A percentile compares a stretch with the other conserved stretches of the same genome.
Conservation (phyloP, 92 coral and sea anemone genomes). For the Palythoa heliodiscus region DNA sequence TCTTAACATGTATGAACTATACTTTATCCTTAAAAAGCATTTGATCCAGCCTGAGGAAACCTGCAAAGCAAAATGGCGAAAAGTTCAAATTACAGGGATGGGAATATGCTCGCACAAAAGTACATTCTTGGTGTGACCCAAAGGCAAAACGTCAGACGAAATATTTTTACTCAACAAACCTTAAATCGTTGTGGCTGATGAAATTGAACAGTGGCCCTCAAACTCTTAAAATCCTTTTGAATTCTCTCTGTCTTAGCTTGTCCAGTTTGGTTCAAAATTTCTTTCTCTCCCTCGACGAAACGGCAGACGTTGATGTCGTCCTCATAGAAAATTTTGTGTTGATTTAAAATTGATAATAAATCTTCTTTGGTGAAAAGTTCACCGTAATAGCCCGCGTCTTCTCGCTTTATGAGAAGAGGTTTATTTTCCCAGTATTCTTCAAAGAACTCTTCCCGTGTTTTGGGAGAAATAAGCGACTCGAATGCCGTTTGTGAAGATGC, state of each 20-base stretch:
- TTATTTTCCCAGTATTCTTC: conserved; percentile 89
- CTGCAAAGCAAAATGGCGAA: too few species aligned
- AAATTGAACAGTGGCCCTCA: conserved; percentile 76
- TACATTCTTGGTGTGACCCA: too few species aligned
- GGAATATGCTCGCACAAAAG: too few species aligned
- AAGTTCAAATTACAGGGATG: too few species aligned
- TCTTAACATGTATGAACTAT: too few species aligned
- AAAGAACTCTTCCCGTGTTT: conserved; percentile 69
- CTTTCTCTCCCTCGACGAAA: conserved; percentile 79
- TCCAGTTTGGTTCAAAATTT: conserved; percentile 59
- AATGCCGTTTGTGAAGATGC: conserved; percentile 64
- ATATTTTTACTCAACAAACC: conserved; percentile 48
- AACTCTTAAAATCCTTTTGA: conserved; percentile 67
- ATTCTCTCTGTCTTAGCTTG: conserved; percentile 58
- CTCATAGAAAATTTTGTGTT: conserved; percentile 67
- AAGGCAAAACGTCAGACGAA: not conserved
- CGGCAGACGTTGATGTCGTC: conserved; percentile 78
- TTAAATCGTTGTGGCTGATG: conserved; percentile 90
- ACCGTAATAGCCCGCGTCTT: conserved; percentile 75
- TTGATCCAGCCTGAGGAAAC: too few species aligned
- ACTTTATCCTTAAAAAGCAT: too few species aligned
- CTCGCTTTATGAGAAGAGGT: conserved; percentile 74
- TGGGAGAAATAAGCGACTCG: conserved; percentile 77
- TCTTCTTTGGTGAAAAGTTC: conserved; percentile 66
- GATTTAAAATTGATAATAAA: conserved; percentile 69